A percentile compares a stretch with the other conserved stretches of the same genome.
These are phyloP conservation scores for Tenthredo scrophulariae DNA, from an alignment of 2,888 invertebrate genomes.

Conservation along the genomic window DNA sequence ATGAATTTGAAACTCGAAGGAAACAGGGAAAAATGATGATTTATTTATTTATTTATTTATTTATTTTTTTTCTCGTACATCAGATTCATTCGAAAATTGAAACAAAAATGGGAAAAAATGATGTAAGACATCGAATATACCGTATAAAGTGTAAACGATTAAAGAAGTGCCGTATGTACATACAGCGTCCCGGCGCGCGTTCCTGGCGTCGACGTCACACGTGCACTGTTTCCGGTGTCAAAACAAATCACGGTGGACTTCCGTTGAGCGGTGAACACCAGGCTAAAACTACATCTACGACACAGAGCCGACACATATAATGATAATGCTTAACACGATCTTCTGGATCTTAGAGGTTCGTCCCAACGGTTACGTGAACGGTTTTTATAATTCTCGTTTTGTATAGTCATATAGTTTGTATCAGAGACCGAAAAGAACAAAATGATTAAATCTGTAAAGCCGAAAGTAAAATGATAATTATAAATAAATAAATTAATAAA, in stretches of 20 bases:
- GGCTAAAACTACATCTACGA: slow-evolving; percentile 12
- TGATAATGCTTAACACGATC: slow-evolving; percentile 44
- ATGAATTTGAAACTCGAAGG: background rate
- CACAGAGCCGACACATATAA: slow-evolving; percentile 5
- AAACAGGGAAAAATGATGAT: background rate
- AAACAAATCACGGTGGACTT: slow-evolving; percentile 65
- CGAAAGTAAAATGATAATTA: background rate
- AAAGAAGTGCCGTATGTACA: slow-evolving; percentile 13
- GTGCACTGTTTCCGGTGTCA: slow-evolving; percentile 65
- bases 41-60: no score
- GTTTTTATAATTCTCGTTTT: slow-evolving; percentile 28
- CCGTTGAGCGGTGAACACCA: slow-evolving; percentile 59
- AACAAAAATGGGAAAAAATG: background rate
- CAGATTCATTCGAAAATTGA: background rate
- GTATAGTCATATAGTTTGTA: no score
- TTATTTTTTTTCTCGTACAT: no score
- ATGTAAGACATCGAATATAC: background rate
- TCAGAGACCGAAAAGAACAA: no score
- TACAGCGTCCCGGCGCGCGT: slow-evolving; percentile 30
- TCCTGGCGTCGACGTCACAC: slow-evolving; percentile 55
- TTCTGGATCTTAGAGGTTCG: background rate
- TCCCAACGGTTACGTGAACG: slow-evolving; percentile 43
- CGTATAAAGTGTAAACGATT: slow-evolving; percentile 26
- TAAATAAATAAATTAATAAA: background rate
- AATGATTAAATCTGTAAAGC: background rate